phyloP scores from a whole-genome alignment of 2,888 invertebrate species.

The Notocelia uddmanniana region DNA sequence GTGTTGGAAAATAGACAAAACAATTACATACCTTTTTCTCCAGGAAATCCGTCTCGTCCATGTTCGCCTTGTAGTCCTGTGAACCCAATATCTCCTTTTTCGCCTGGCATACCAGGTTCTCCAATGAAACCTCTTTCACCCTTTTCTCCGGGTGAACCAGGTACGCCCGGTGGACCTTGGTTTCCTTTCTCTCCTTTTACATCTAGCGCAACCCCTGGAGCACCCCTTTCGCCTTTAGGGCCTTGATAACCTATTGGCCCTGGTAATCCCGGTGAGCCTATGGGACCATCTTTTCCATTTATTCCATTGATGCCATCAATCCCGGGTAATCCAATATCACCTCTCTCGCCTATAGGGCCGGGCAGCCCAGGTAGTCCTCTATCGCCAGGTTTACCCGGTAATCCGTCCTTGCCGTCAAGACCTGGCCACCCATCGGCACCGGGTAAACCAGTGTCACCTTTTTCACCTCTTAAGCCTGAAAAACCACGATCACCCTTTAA shows the following conservation, averaged over 20 bases:
- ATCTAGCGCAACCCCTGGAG: constrained; percentile 88
- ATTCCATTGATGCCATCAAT: constrained; percentile 82
- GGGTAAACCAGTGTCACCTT: constrained; percentile 85
- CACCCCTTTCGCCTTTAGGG: constrained; percentile 89
- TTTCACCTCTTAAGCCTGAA: constrained; percentile 85
- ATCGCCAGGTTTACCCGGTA: constrained; percentile 87
- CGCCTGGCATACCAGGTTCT: constrained; percentile 85
- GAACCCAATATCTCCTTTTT: constrained; percentile 86
- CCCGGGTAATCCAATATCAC: constrained; percentile 89
- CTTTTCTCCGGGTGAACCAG: constrained; percentile 87
- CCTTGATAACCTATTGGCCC: constrained; percentile 69
- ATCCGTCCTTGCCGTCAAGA: constrained; percentile 76
- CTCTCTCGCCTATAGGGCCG: constrained; percentile 90
- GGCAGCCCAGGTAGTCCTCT: constrained; percentile 86
- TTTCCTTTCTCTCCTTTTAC: constrained; percentile 92
- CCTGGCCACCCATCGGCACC: constrained; percentile 87
- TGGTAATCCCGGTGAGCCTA: constrained; percentile 76
- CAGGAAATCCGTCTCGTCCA: constrained; percentile 65
- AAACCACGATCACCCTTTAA: constrained; percentile 85
- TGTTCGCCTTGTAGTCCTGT: constrained; percentile 85
- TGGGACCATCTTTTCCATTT: constrained; percentile 90
- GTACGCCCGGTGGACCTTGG: constrained; percentile 88
- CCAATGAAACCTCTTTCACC: constrained; percentile 88
- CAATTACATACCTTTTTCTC: constrained; percentile 73
- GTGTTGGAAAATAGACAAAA: constrained; percentile 37